Percentiles rank a stretch among this genome's conserved stretches.
Conservation (phyloP, 2,113 vertebrate species). For the Terrapene triunguis region DNA sequence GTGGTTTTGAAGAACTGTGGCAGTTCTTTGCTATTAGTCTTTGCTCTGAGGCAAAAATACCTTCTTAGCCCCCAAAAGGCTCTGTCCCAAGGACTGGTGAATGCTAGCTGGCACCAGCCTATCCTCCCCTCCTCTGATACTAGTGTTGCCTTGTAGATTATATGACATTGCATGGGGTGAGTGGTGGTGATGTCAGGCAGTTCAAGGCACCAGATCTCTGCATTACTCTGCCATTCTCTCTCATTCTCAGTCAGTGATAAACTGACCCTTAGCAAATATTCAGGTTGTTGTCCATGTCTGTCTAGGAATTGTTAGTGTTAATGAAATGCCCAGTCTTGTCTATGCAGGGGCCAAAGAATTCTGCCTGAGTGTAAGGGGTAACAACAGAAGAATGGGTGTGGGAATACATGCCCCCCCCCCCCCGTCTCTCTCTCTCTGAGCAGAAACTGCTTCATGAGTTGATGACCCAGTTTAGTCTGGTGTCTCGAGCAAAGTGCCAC, state of each 20-base stretch:
- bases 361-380: not conserved
- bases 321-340: not conserved
- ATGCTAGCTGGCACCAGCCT: not conserved
- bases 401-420: not conserved
- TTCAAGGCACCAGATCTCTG: not conserved
- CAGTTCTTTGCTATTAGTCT: not conserved
- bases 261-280: not conserved
- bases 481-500: not conserved
- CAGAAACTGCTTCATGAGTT: not conserved
- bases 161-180: not conserved
- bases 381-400: no score
- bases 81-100: not conserved
- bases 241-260: not conserved
- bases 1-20: not conserved
- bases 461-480: not conserved
- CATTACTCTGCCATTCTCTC: not conserved
- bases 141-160: fast-evolving
- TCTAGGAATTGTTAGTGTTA: not conserved
- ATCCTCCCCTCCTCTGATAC: not conserved
- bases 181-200: not conserved
- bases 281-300: not conserved
- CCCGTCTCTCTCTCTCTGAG: no score
- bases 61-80: not conserved
- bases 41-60: not conserved
- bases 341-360: not conserved